Evolutionary conservation across 2,797 vertebrate species (phyloP), one percentile per base, ranked within the genome.

Genomic region (Gila robusta): DNA sequence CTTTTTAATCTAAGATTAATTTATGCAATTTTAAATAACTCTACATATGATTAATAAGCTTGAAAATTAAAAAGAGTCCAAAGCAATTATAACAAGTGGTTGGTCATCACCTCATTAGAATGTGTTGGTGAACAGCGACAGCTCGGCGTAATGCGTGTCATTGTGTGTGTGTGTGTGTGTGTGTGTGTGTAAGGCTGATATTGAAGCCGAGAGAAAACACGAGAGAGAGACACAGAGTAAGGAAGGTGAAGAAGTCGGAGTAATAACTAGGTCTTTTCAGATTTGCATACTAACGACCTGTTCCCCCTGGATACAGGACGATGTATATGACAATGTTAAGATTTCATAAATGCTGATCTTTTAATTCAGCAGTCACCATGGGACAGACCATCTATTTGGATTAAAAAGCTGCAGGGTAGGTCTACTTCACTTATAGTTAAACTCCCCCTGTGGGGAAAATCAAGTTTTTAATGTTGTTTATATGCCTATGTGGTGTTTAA

Each of bases 21-120:
- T 98, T 97, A 98, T 98, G 97, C 97, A 95, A 97, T 98, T 98
- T 99, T 99, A 99, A 99, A 99, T 99, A 99, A 99, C 97, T 98
- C 96, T 97, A 97, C 95, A 96, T 98, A 98, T 99, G 98, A 99
- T 99, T 99, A 99, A 99, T 98, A 97, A 95, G 97, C 97, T 97
- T 95, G 97, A 98, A 99, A 99, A 99, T 98, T 98, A 98, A 98
- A 97, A 97, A 96, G 96, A 98, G 96, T 98, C 97, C 95, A 96
- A 98, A 97, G 98, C 98, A 99, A 99, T 99, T 98, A 98, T 97
- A 97, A 97, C 96, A 96, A 96, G 97, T 96, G 96, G 96, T 95
- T 98, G 97, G 97, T 97, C 97, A 97, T 97, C 98, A 98, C 97
- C 98, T 98, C 98, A 98, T 99, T 98, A 99, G 97, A 96, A 93